Evolutionary conservation across 2,888 invertebrate genomes (phyloP), one percentile per base, ranked within the genome.

Genomic region (Troglohyphantes excavatus): DNA sequence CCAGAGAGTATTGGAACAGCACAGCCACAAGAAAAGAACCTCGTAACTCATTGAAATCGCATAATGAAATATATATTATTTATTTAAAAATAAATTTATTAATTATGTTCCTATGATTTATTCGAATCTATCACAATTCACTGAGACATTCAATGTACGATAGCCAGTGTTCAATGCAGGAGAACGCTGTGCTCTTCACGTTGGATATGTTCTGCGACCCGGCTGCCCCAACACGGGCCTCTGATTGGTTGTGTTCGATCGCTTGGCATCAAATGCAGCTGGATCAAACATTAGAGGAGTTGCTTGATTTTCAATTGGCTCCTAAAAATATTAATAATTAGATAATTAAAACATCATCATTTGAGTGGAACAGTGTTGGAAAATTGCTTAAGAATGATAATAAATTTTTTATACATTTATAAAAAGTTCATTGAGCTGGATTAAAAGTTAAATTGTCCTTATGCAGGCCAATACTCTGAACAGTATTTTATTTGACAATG

Each of bases 231-330:
- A 26, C n/a, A 53, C 61, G 13, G 27, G 79, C 17, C 79, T 70
- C 13, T 84, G 87, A 21, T 43, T 78, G 13, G 9, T 39, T 5
- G 67, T 19, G 53, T 65, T 73, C 23, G 79, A 63, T 75, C 79
- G 88, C 27, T 88, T 78, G 23, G 87, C 29, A 43, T 82, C 86
- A 72, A 83, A 90, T 61, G 88, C 90, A 9, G 90, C 87, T n/a
- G 90, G 90, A 84, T 90, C 83, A 33, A 88, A 88, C 90, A 90
- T 90, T 46, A 88, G 19, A 21, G 90, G 90, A 19, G 90, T 43
- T 19, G 79, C 21, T 46, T 61, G 79, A n/a, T 46, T 43, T 65
- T 85, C 73, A 43, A 63, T 43, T 65, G 63, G 73, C 19, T 85
- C 73, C 90, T 90, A n/a, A n/a, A n/a, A n/a, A n/a, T n/a, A n/a